Evolutionary conservation across 2,113 vertebrate genomes (phyloP).

Genomic region (Urocitellus parryii): DNA sequence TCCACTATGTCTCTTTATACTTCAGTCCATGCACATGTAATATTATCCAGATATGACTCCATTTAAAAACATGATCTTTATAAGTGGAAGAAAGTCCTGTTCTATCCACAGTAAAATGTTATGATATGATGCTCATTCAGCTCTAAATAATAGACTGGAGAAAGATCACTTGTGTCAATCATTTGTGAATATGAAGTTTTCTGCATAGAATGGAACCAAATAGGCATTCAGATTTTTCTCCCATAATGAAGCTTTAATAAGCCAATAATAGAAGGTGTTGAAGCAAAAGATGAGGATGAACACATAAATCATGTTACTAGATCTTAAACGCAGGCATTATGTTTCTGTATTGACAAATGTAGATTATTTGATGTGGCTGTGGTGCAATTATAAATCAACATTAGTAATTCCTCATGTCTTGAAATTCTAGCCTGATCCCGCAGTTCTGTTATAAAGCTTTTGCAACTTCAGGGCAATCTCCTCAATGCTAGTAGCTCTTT

Average conservation of each 20-base stretch:
- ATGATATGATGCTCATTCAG: slow-evolving; percentile 63
- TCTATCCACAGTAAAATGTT: slow-evolving; percentile 41
- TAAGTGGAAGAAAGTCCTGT: background rate
- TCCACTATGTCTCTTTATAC: background rate
- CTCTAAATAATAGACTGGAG: background rate
- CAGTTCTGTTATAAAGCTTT: background rate
- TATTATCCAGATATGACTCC: slow-evolving; percentile 13
- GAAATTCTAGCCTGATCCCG: slow-evolving; percentile 49
- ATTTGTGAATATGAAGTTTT: slow-evolving; percentile 67
- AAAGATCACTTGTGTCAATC: slow-evolving; percentile 71
- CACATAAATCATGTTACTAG: slow-evolving; percentile 80
- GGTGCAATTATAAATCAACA: slow-evolving; percentile 79
- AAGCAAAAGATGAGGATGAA: slow-evolving; percentile 80
- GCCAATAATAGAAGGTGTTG: slow-evolving; percentile 75
- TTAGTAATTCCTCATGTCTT: slow-evolving; percentile 70
- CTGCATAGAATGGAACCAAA: slow-evolving; percentile 72
- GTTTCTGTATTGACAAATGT: slow-evolving; percentile 82
- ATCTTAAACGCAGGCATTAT: slow-evolving; percentile 82
- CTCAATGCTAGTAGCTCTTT: background rate
- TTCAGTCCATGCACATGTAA: background rate
- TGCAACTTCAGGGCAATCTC: background rate
- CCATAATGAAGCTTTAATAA: slow-evolving; percentile 82
- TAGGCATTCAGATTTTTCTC: slow-evolving; percentile 76
- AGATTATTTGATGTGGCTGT: slow-evolving; percentile 79
- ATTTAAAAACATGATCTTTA: slow-evolving; percentile 52